A percentile compares a stretch with the other conserved stretches of the same genome.
Conservation (phyloP, 2,888 invertebrate species). For the Hypomecis punctinalis region DNA sequence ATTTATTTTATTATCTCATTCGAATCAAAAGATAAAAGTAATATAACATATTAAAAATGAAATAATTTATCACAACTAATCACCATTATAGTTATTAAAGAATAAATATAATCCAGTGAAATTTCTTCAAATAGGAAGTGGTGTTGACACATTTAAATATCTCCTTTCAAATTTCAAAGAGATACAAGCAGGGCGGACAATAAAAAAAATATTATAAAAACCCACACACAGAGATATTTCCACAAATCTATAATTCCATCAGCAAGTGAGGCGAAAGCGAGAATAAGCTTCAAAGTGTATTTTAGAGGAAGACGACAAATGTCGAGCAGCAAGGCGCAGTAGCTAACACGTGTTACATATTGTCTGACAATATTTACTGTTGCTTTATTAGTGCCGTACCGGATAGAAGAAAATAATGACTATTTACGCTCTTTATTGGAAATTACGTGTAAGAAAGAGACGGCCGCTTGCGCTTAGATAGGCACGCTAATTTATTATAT, state of each 20-base stretch:
- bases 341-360: constrained; percentile 82
- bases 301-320: constrained; percentile 81
- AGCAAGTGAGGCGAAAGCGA: constrained; percentile 77
- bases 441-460: not conserved
- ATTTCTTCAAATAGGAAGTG: constrained; percentile 75
- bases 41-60: constrained; percentile 23
- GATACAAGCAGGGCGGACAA: constrained; percentile 66
- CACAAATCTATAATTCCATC: constrained; percentile 82
- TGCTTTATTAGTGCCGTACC: constrained; percentile 76
- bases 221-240: constrained; percentile 77
- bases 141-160: constrained; percentile 81
- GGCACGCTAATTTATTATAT: no score
- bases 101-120: constrained; percentile 66
- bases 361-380: constrained; percentile 82
- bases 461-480: no score
- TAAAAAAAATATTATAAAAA: constrained; percentile 71
- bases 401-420: constrained; percentile 71
- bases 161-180: constrained; percentile 76
- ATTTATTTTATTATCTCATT: constrained; percentile 8
- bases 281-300: constrained; percentile 84
- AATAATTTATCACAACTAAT: constrained; percentile 54
- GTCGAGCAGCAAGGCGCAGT: constrained; percentile 74
- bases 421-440: constrained; percentile 63
- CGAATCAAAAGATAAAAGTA: constrained; percentile 28
- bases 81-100: constrained; percentile 60